Conservation (phyloP, 2,113 vertebrate genomes). For the Oreamnos americanus region DNA sequence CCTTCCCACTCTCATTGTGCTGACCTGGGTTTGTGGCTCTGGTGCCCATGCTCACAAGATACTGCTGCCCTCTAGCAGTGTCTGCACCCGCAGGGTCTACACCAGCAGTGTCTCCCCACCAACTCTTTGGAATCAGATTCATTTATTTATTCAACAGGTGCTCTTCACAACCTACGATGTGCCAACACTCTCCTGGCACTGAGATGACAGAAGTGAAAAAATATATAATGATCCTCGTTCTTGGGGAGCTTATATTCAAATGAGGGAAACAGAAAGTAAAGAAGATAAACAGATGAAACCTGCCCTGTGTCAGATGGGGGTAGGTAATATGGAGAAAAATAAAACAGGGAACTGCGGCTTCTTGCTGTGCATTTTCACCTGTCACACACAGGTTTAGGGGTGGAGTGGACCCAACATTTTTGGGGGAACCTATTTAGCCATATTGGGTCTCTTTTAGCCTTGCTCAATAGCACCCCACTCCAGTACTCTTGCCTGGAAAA, state of each 20-base stretch:
- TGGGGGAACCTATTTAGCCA: constrained; percentile 44
- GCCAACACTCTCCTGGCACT: neutral
- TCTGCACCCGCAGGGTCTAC: neutral
- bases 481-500: too few species aligned
- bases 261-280: neutral
- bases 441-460: constrained; percentile 72
- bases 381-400: constrained; percentile 72
- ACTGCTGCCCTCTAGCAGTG: neutral
- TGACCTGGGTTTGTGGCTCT: neutral
- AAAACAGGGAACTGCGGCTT: constrained; percentile 13
- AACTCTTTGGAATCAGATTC: neutral
- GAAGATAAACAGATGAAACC: neutral
- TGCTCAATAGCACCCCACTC: constrained; percentile 5
- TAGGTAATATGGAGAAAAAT: neutral
- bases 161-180: neutral
- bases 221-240: neutral
- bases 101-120: neutral
- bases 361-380: constrained; percentile 77
- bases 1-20: neutral
- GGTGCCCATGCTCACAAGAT: neutral
- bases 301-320: neutral
- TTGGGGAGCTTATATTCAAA: neutral
- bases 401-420: constrained; percentile 35
- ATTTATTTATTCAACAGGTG: neutral
- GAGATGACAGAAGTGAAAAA: neutral